Evolutionary conservation across 2,113 vertebrate species (phyloP).

Genomic region (Amazona guildingii): DNA sequence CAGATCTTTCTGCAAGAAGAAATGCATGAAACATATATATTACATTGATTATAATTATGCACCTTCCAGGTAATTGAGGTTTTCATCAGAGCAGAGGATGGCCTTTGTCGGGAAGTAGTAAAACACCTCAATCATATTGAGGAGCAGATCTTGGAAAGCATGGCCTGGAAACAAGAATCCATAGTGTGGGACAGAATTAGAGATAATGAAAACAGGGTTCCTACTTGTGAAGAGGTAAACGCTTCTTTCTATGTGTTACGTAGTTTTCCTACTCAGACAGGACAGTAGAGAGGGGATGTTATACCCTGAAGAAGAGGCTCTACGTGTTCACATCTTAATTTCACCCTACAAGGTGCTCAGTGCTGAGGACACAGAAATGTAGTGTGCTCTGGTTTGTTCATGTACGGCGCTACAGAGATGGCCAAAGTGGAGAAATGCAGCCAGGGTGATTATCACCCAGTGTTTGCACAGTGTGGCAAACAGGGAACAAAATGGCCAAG

Average conservation of each 20-base stretch:
- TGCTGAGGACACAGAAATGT: neutral
- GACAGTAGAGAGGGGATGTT: neutral
- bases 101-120: constrained; percentile 91
- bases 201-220: constrained; percentile 81
- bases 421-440: neutral
- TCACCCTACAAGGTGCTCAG: neutral
- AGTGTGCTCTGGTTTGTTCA: neutral
- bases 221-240: constrained; percentile 86
- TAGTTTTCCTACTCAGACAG: neutral
- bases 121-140: constrained; percentile 94
- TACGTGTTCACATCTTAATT: neutral
- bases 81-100: constrained; percentile 89
- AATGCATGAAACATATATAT: neutral
- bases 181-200: constrained; percentile 88
- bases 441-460: neutral
- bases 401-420: accelerated
- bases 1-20: neutral
- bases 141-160: constrained; percentile 91
- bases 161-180: constrained; percentile 88
- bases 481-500: neutral
- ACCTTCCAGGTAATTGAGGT: constrained; percentile 89
- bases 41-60: neutral
- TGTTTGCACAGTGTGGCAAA: neutral
- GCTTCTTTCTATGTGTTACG: accelerated
- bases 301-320: neutral